Evolutionary conservation across 2,888 invertebrate species (phyloP).

Genomic region (Lottia scabra): DNA sequence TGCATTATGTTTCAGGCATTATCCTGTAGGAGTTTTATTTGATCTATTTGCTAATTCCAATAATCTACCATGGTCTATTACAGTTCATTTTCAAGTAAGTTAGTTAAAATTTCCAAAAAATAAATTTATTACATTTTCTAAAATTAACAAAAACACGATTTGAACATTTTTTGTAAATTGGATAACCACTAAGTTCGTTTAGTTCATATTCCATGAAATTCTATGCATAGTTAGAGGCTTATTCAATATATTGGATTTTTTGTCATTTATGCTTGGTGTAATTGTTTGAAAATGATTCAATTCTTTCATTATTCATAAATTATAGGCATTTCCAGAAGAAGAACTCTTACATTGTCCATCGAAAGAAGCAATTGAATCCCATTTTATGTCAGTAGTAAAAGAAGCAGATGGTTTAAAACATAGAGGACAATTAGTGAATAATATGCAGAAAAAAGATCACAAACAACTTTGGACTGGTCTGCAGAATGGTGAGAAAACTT

Average conservation of each 20-base stretch:
- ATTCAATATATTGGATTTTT: too few relatives aligned
- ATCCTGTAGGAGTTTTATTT: conserved; percentile 86
- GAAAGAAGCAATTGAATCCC: conserved; percentile 87
- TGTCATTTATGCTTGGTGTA: too few relatives aligned
- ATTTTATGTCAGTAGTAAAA: conserved; percentile 95
- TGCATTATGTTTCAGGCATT: conserved; percentile 72
- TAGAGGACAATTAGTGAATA: conserved; percentile 76
- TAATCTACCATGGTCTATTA: conserved; percentile 89
- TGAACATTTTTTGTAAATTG: too few relatives aligned
- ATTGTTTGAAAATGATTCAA: too few relatives aligned
- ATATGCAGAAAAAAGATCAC: conserved; percentile 87
- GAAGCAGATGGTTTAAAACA: conserved; percentile 99
- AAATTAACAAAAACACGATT: too few relatives aligned
- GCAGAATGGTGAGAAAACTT: conserved; percentile 85
- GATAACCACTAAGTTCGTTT: too few relatives aligned
- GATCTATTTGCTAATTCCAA: conserved; percentile 77
- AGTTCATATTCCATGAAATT: too few relatives aligned
- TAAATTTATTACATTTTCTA: too few relatives aligned
- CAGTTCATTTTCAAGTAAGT: conserved; percentile 83
- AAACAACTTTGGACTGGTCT: conserved; percentile 95
- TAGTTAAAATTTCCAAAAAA: neutral
- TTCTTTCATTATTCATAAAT: neutral
- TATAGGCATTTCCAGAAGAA: conserved; percentile 89
- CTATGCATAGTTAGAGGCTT: too few relatives aligned
- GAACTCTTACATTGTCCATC: conserved; percentile 87